Conservation (phyloP, 1,140 invertebrate genomes). For the Psilanteris sp. region DNA sequence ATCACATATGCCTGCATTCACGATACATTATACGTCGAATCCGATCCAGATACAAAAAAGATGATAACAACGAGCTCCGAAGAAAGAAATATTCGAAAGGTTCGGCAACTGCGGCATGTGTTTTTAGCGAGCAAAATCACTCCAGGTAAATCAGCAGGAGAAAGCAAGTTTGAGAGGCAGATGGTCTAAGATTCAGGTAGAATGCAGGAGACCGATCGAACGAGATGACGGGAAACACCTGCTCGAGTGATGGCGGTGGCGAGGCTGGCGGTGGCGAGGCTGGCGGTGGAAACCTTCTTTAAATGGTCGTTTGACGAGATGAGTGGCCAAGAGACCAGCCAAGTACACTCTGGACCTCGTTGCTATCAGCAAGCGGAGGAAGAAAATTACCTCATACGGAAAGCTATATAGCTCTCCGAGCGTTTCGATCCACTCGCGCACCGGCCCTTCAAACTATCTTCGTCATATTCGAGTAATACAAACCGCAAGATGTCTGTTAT, state of each 20-base stretch:
- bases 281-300: slow-evolving; percentile 40
- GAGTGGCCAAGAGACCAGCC: slow-evolving; percentile 35
- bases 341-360: slow-evolving; percentile 23
- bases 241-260: slow-evolving; percentile 33
- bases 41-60: too few species aligned
- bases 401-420: slow-evolving; percentile 25
- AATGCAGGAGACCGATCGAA: slow-evolving; percentile 49
- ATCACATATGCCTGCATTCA: too few species aligned
- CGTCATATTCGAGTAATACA: slow-evolving; percentile 2
- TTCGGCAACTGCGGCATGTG: slow-evolving; percentile 21
- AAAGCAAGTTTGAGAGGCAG: slow-evolving; percentile 52
- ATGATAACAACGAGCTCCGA: neutral
- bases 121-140: slow-evolving; percentile 42
- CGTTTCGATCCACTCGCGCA: slow-evolving; percentile 34
- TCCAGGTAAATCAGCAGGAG: slow-evolving; percentile 45
- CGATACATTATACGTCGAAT: too few species aligned
- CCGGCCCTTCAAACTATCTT: slow-evolving; percentile 4
- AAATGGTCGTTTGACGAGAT: slow-evolving; percentile 49
- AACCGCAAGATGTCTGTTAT: slow-evolving; percentile 10
- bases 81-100: slow-evolving; percentile 24
- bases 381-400: slow-evolving; percentile 42
- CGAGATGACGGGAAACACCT: slow-evolving; percentile 52
- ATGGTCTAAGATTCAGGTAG: slow-evolving; percentile 53
- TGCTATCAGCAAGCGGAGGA: slow-evolving; percentile 23
- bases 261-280: slow-evolving; percentile 11